Conservation (phyloP, 2,888 invertebrate species). For the Odontocerum albicorne region DNA sequence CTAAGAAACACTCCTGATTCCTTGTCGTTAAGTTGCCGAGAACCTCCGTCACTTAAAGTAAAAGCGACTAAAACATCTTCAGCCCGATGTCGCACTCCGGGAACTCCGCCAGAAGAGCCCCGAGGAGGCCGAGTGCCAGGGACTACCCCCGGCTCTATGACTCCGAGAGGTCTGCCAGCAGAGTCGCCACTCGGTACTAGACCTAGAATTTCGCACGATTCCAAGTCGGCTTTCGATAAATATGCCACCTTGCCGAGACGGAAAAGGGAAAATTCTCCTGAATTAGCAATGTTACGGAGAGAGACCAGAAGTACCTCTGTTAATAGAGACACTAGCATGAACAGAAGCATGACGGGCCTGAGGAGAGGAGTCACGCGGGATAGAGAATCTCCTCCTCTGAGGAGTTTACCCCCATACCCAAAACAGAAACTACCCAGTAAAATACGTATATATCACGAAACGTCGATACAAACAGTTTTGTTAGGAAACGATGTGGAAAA, state of each 20-base stretch:
- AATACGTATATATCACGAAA: slow-evolving; percentile 81
- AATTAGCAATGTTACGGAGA: slow-evolving; percentile 38
- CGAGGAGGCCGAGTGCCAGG: background rate
- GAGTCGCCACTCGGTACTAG: slow-evolving; percentile 41
- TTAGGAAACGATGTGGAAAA: slow-evolving; percentile 72
- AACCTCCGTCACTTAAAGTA: slow-evolving; percentile 52
- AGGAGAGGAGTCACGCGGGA: slow-evolving; percentile 36
- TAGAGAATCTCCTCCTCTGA: slow-evolving; percentile 43
- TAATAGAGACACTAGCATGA: slow-evolving; percentile 50
- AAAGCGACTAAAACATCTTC: slow-evolving; percentile 59
- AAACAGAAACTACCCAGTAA: slow-evolving; percentile 48
- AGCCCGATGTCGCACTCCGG: slow-evolving; percentile 62
- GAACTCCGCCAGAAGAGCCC: slow-evolving; percentile 48
- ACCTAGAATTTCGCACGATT: slow-evolving; percentile 43
- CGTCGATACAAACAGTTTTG: slow-evolving; percentile 74
- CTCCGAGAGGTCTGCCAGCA: slow-evolving; percentile 41
- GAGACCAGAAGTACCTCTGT: slow-evolving; percentile 38
- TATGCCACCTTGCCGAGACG: slow-evolving; percentile 79
- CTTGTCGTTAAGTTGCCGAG: slow-evolving; percentile 56
- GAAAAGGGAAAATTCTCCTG: slow-evolving; percentile 65
- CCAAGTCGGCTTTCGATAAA: slow-evolving; percentile 64
- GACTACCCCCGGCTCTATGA: slow-evolving; percentile 39
- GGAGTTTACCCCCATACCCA: slow-evolving; percentile 54
- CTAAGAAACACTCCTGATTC: slow-evolving; percentile 49
- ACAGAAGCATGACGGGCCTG: slow-evolving; percentile 40